phyloP scores from a whole-genome alignment of 2,888 invertebrate genomes.

The Pterostichus niger region DNA sequence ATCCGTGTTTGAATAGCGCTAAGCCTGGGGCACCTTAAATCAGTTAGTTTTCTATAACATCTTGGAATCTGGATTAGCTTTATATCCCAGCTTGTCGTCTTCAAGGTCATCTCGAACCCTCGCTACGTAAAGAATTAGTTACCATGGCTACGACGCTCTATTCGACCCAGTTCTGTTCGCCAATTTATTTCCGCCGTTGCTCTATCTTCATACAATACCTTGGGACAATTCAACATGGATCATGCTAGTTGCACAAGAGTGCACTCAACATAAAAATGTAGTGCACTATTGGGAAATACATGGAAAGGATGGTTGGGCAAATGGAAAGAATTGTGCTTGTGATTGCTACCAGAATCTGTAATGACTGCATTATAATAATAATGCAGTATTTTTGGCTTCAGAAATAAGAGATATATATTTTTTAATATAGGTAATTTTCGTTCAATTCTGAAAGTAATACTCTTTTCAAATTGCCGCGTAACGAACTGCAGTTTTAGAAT shows the following conservation, averaged over 20 bases:
- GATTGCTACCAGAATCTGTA: slow-evolving; percentile 47
- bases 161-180: slow-evolving; percentile 53
- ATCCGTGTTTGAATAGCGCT: slow-evolving; percentile 37
- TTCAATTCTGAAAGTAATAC: background rate
- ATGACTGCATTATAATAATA: slow-evolving; percentile 50
- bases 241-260: slow-evolving; percentile 17
- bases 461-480: background rate
- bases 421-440: slow-evolving; percentile 12
- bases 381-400: slow-evolving; percentile 25
- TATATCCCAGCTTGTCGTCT: slow-evolving; percentile 47
- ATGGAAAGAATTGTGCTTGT: slow-evolving; percentile 37
- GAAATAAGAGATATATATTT: slow-evolving; percentile 19
- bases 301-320: background rate
- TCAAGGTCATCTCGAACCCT: slow-evolving; percentile 29
- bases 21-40: slow-evolving; percentile 47
- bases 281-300: slow-evolving; percentile 1
- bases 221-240: slow-evolving; percentile 51
- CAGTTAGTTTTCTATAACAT: slow-evolving; percentile 57
- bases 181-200: slow-evolving; percentile 55
- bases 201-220: slow-evolving; percentile 59
- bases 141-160: slow-evolving; percentile 50
- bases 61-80: slow-evolving; percentile 54
- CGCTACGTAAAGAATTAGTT: slow-evolving; percentile 61
- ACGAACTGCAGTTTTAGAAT: background rate
- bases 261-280: background rate